Evolutionary conservation across 1,140 invertebrate genomes (phyloP).

Genomic region (Trichogramma pretiosum): DNA sequence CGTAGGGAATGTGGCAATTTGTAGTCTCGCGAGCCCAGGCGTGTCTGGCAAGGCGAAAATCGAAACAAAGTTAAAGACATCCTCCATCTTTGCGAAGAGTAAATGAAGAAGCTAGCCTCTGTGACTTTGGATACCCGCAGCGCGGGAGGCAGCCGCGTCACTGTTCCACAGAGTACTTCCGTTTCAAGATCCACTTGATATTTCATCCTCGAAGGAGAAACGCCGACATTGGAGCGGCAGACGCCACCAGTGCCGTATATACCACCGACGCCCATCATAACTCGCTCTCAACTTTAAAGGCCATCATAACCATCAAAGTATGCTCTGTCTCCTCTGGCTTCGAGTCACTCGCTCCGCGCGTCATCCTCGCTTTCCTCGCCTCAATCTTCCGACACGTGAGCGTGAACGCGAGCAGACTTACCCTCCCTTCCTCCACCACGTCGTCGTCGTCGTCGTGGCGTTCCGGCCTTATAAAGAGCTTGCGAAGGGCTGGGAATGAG

Average conservation of each 20-base stretch:
- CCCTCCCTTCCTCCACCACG: neutral
- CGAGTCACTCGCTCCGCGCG: neutral
- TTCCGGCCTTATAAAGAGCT: neutral
- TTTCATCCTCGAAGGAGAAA: conserved; percentile 18
- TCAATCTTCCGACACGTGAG: neutral
- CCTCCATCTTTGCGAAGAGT: neutral
- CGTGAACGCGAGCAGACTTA: neutral
- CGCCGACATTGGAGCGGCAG: neutral
- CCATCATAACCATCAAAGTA: conserved; percentile 14
- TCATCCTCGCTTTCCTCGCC: neutral
- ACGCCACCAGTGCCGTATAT: too few species aligned
- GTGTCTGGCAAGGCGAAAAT: neutral
- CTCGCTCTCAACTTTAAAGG: conserved; percentile 22
- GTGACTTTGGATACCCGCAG: too few species aligned
- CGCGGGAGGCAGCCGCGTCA: neutral
- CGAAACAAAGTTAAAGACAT: neutral
- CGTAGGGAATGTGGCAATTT: too few species aligned
- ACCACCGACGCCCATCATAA: conserved; percentile 4
- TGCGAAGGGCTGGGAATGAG: too few species aligned
- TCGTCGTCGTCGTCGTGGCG: neutral
- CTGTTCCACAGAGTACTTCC: conserved; percentile 14
- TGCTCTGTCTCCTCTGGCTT: neutral
- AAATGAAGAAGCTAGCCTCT: too few species aligned
- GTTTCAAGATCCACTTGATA: conserved; percentile 21
- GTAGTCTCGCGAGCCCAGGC: neutral